These are phyloP conservation scores for Ahaetulla prasina DNA, from an alignment of 2,113 vertebrate species.

Conservation along the genomic window DNA sequence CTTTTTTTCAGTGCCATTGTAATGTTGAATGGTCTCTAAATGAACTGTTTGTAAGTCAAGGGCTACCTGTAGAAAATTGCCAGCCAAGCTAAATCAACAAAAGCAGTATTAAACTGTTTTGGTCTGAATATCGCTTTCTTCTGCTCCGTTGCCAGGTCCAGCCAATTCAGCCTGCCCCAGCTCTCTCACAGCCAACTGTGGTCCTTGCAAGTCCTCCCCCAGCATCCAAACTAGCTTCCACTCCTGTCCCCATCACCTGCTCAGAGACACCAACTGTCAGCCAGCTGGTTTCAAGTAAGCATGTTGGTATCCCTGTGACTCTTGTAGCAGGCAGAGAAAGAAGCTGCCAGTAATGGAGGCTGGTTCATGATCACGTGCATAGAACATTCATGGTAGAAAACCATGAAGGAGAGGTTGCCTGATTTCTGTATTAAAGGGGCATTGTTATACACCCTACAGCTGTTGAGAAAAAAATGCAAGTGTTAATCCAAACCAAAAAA, in stretches of 20 bases:
- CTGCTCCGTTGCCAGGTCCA: constrained; percentile 56
- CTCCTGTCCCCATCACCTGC: constrained; percentile 77
- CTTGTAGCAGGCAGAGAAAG: not conserved
- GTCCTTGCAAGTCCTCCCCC: constrained; percentile 76
- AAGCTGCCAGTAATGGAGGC: not conserved
- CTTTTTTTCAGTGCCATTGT: not conserved
- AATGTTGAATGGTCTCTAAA: not conserved
- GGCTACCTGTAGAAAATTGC: not conserved
- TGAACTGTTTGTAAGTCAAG: not conserved
- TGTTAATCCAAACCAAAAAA: not conserved
- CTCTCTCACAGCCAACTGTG: constrained; percentile 75
- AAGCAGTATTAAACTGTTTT: not conserved
- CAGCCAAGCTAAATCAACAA: not conserved
- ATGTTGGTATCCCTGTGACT: not conserved
- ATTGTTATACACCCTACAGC: not conserved
- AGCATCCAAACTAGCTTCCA: constrained; percentile 59
- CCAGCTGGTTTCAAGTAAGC: constrained; percentile 91
- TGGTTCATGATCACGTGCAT: not conserved
- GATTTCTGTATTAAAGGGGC: not conserved
- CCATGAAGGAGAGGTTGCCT: not conserved
- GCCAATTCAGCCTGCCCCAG: constrained; percentile 71
- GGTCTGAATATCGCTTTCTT: not conserved
- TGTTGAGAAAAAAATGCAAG: not conserved
- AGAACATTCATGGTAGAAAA: not conserved
- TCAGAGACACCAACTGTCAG: constrained; percentile 88